Percentiles rank a stretch among this genome's conserved stretches.
phyloP scores from a whole-genome alignment of 2,113 vertebrate genomes.

The Myrmecophaga tridactyla region DNA sequence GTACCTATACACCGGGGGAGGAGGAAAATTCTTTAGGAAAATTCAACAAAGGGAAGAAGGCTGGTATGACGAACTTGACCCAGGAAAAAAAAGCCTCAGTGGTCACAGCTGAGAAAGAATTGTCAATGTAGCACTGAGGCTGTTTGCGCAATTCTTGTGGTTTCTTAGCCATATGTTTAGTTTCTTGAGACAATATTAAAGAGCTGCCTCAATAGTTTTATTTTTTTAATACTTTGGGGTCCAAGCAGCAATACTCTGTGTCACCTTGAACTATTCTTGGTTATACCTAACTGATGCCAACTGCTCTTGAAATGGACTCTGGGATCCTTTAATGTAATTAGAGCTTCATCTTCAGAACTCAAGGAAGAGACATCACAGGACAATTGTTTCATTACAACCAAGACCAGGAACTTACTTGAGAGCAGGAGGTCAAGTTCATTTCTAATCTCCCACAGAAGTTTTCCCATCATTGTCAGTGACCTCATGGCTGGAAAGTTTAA shows the following conservation, averaged over 20 bases:
- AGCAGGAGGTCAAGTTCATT: constrained; percentile 55
- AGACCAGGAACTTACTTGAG: background rate
- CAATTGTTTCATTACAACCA: constrained; percentile 18
- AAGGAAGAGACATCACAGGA: background rate
- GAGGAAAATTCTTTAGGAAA: background rate
- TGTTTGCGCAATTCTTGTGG: background rate
- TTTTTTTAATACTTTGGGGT: background rate
- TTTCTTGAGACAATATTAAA: background rate
- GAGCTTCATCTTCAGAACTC: constrained; percentile 45
- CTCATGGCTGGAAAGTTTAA: constrained; percentile 65
- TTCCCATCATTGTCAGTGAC: constrained; percentile 62
- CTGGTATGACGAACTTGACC: background rate
- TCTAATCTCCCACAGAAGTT: constrained; percentile 43
- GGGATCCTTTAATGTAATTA: background rate
- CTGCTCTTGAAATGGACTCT: background rate
- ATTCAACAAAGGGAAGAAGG: background rate
- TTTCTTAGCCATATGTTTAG: background rate
- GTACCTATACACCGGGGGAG: background rate
- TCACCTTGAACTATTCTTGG: background rate
- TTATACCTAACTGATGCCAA: background rate
- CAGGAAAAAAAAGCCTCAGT: background rate
- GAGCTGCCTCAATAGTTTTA: background rate
- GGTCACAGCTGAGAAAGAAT: background rate
- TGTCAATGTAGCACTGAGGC: background rate
- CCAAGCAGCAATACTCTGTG: background rate